Percentiles rank a stretch among this genome's conserved stretches.
phyloP scores from a whole-genome alignment of 92 coral and sea anemone genomes.

The Micromussa lordhowensis region DNA sequence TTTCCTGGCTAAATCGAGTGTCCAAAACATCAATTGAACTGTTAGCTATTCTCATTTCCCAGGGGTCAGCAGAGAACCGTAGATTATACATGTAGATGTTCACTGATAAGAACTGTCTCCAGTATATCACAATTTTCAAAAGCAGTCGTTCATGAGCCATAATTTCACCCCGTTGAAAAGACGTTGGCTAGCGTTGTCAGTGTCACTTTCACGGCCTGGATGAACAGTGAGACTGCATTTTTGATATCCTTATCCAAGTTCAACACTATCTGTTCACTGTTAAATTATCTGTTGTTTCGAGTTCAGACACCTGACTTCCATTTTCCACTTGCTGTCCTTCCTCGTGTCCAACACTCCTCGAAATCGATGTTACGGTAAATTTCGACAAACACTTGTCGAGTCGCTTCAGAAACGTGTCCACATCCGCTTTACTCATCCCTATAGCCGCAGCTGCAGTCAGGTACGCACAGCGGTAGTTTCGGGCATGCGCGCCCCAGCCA shows the following conservation, averaged over 20 bases:
- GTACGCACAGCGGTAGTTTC: conserved; percentile 87
- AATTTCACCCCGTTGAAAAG: not conserved
- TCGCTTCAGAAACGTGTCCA: conserved; percentile 88
- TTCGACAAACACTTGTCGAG: conserved; percentile 90
- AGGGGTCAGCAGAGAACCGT: not conserved
- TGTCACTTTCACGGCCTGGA: not conserved
- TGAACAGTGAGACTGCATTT: not conserved
- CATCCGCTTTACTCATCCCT: conserved; percentile 94
- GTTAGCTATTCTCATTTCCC: not conserved
- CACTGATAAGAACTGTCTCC: too few species aligned
- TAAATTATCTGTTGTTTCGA: not conserved
- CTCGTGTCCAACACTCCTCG: not conserved
- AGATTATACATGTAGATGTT: too few species aligned
- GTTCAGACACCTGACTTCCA: not conserved
- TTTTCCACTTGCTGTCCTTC: conserved; percentile 7
- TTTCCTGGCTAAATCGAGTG: not conserved
- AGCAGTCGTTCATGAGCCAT: not conserved
- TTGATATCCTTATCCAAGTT: not conserved
- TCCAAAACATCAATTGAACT: not conserved
- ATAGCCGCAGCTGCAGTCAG: conserved; percentile 98
- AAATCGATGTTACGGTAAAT: conserved; percentile 28
- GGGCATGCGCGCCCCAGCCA: conserved; percentile 98
- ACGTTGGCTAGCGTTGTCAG: not conserved
- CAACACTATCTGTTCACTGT: conserved; percentile 34
- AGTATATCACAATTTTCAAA: too few species aligned